Conservation (phyloP, 1,140 invertebrate species). For the Danaus plexippus region DNA sequence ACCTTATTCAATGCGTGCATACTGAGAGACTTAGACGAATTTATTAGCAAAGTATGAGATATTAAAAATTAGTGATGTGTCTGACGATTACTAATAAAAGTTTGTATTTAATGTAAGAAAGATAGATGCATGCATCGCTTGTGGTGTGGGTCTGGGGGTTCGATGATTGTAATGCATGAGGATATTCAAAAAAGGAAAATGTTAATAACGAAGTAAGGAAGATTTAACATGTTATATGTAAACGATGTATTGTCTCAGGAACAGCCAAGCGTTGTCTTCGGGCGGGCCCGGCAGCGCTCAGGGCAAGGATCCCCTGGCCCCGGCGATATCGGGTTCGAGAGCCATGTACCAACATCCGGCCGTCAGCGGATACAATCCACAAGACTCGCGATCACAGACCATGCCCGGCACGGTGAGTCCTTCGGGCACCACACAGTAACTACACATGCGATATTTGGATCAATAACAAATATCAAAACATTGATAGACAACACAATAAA, state of each 20-base stretch:
- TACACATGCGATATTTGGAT: too few species aligned
- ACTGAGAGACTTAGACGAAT: too few species aligned
- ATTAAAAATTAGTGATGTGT: too few species aligned
- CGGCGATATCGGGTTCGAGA: slow-evolving; percentile 47
- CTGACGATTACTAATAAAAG: too few species aligned
- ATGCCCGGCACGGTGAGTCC: slow-evolving; percentile 56
- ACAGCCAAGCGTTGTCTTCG: slow-evolving; percentile 52
- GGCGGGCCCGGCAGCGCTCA: slow-evolving; percentile 50
- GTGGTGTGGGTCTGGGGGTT: slow-evolving; percentile 7
- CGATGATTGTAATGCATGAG: not conserved
- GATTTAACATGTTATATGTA: slow-evolving; percentile 1
- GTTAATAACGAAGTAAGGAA: not conserved
- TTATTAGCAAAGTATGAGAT: too few species aligned
- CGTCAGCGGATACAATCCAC: slow-evolving; percentile 59
- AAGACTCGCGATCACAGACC: slow-evolving; percentile 47
- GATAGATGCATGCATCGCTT: slow-evolving; percentile 10
- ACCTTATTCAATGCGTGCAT: too few species aligned
- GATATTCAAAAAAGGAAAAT: slow-evolving; percentile 3
- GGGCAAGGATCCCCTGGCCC: slow-evolving; percentile 61
- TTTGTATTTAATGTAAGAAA: not conserved
- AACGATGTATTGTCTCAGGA: slow-evolving; percentile 35
- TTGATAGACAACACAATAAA: too few species aligned
- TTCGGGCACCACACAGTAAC: too few species aligned
- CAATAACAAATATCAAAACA: too few species aligned
- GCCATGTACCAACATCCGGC: slow-evolving; percentile 62